phyloP scores from a whole-genome alignment of 2,113 vertebrate species.

The Chloropsis hardwickii region DNA sequence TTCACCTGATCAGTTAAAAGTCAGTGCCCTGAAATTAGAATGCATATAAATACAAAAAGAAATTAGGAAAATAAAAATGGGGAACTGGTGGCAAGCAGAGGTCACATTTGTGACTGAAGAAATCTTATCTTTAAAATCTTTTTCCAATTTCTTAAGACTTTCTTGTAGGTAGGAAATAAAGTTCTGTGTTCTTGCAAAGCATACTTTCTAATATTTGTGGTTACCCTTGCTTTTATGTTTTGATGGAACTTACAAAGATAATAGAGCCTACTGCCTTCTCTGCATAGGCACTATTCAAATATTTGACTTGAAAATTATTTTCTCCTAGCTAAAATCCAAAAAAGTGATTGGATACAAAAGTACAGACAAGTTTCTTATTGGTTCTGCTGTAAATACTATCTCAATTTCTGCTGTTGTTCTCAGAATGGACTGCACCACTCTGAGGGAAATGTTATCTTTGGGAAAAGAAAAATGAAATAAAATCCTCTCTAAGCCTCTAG shows the following conservation, averaged over 20 bases:
- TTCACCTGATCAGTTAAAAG: background rate
- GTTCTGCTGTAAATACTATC: background rate
- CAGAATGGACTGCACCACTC: background rate
- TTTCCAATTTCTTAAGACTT: background rate
- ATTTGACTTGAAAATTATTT: background rate
- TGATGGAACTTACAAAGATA: background rate
- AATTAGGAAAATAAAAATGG: background rate
- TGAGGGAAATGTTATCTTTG: background rate
- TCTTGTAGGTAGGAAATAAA: background rate
- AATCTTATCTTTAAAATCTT: background rate
- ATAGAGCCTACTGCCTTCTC: background rate
- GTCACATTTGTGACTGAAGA: background rate
- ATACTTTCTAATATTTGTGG: background rate
- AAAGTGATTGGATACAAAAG: background rate
- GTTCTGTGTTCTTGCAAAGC: background rate
- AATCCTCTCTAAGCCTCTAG: background rate
- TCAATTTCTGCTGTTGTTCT: background rate
- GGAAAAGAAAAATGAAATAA: background rate
- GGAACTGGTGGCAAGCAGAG: background rate
- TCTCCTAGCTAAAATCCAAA: background rate
- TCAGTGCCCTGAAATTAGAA: background rate
- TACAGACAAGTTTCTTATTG: background rate
- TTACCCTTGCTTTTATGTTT: background rate
- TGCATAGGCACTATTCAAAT: background rate
- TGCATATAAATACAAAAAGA: background rate